phyloP scores from a whole-genome alignment of 2,113 vertebrate species.

The Delphinapterus leucas region DNA sequence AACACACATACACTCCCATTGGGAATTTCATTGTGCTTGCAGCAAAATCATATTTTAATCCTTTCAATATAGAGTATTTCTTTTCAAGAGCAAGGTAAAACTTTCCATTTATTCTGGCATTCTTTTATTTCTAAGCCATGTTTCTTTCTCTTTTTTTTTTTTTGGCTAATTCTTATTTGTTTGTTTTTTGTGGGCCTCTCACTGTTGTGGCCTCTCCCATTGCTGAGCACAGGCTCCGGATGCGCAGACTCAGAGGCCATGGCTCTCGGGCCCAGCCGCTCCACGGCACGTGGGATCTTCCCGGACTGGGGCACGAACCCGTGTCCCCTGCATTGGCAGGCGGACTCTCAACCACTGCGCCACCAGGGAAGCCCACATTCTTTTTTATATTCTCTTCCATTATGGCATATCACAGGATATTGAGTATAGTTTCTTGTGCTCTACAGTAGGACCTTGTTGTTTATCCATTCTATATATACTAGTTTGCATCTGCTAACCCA shows the following conservation, averaged over 20 bases:
- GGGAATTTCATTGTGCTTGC: not conserved
- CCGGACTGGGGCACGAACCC: no score
- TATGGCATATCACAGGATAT: not conserved
- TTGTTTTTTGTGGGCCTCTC: not conserved
- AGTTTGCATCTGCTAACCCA: not conserved
- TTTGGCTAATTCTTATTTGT: no score
- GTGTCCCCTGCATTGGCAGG: no score
- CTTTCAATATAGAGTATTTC: not conserved
- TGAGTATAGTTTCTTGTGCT: not conserved
- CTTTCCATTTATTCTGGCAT: not conserved
- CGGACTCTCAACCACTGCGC: no score
- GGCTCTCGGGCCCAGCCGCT: accelerated
- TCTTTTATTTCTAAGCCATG: not conserved
- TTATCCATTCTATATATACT: not conserved
- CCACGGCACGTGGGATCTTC: no score
- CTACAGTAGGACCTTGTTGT: not conserved
- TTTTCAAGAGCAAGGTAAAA: not conserved
- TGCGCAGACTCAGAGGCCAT: no score
- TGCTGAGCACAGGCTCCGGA: no score
- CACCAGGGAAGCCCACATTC: no score
- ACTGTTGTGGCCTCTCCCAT: accelerated
- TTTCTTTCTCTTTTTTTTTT: not conserved
- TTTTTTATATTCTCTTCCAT: not conserved
- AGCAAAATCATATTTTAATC: not conserved
- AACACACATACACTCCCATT: not conserved